Conservation (phyloP, 2,113 vertebrate genomes). For the Elaphurus davidianus region DNA sequence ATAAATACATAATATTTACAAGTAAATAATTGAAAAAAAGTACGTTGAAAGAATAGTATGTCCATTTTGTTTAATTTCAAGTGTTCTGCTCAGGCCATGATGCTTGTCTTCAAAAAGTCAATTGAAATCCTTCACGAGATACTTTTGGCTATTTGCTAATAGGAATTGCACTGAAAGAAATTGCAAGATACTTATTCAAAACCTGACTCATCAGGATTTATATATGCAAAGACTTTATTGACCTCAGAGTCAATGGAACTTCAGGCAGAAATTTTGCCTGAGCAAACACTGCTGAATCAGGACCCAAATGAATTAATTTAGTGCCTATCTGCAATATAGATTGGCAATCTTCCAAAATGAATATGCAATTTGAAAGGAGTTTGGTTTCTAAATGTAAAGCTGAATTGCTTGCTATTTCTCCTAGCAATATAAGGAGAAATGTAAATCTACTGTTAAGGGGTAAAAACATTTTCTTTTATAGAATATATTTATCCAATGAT, state of each 20-base stretch:
- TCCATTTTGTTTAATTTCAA: constrained; percentile 36
- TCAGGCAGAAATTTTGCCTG: constrained; percentile 55
- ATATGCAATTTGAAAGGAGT: background rate
- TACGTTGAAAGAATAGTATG: background rate
- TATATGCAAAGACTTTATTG: constrained; percentile 66
- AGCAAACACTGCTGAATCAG: constrained; percentile 61
- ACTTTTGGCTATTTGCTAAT: background rate
- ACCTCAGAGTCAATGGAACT: constrained; percentile 64
- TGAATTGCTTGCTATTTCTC: background rate
- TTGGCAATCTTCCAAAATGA: constrained; percentile 38
- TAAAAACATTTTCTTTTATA: background rate
- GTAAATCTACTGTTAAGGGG: background rate
- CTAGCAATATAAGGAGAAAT: background rate
- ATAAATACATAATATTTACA: background rate
- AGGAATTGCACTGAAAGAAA: constrained; percentile 35
- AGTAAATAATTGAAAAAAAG: background rate
- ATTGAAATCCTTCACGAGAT: constrained; percentile 6
- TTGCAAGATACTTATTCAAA: constrained; percentile 36
- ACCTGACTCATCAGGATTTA: constrained; percentile 58
- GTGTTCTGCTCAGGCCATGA: background rate
- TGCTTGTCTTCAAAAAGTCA: background rate
- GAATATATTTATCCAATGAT: background rate
- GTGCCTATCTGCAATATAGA: constrained; percentile 46
- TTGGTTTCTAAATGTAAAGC: constrained; percentile 14
- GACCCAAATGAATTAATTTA: constrained; percentile 62